Evolutionary conservation across 1,140 invertebrate genomes (phyloP).

Genomic region (Trichomalopsis sarcophagae): DNA sequence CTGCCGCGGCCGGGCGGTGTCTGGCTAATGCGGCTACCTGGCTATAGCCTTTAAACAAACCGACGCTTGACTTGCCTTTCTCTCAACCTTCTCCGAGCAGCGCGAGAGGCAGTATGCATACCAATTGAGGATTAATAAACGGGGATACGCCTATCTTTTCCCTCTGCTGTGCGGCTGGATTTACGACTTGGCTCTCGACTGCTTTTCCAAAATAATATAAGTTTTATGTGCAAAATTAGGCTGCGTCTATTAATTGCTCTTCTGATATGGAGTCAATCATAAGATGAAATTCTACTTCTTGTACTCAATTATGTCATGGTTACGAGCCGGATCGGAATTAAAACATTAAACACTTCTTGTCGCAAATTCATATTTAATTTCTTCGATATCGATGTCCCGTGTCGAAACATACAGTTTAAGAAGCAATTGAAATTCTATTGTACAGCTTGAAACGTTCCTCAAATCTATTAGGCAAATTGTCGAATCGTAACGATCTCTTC

Average conservation of each 20-base stretch:
- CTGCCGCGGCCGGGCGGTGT: background rate
- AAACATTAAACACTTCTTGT: too few relatives aligned
- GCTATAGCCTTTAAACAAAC: constrained; percentile 38
- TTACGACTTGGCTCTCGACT: too few relatives aligned
- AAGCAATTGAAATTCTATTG: constrained; percentile 26
- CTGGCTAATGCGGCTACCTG: constrained; percentile 2
- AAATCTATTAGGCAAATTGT: constrained; percentile 39
- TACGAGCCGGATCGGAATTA: too few relatives aligned
- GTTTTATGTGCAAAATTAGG: too few relatives aligned
- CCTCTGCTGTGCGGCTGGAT: background rate
- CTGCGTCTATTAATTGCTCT: too few relatives aligned
- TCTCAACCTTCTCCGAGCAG: background rate
- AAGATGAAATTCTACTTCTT: too few relatives aligned
- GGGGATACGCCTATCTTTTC: background rate
- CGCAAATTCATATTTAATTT: background rate
- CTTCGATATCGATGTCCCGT: background rate
- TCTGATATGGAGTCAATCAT: too few relatives aligned
- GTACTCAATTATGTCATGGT: too few relatives aligned
- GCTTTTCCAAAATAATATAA: too few relatives aligned
- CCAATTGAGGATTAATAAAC: constrained; percentile 37
- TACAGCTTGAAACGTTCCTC: constrained; percentile 24
- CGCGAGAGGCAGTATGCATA: constrained; percentile 6
- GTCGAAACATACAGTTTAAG: background rate
- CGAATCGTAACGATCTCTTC: constrained; percentile 35
- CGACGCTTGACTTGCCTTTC: background rate